A percentile compares a stretch with the other conserved stretches of the same genome.
phyloP scores from a whole-genome alignment of 2,797 vertebrate genomes.

The Zalophus californianus region DNA sequence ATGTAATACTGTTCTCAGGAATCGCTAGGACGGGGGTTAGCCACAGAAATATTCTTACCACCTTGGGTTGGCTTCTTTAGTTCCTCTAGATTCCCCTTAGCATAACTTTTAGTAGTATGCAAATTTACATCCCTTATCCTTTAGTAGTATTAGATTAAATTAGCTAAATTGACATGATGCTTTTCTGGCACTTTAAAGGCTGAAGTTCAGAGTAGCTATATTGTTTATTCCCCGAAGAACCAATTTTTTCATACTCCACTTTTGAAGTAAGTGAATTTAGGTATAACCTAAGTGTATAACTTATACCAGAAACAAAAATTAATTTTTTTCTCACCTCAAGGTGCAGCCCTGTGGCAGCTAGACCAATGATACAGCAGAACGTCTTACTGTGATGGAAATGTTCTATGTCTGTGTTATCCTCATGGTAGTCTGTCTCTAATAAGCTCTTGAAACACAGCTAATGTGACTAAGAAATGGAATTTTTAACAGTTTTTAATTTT shows the following conservation, averaged over 20 bases:
- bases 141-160: constrained; percentile 53
- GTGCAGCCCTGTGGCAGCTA: neutral
- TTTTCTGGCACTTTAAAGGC: constrained; percentile 74
- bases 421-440: neutral
- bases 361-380: neutral
- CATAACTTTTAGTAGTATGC: constrained; percentile 23
- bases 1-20: neutral
- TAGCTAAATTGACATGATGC: constrained; percentile 67
- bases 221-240: constrained; percentile 23
- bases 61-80: constrained; percentile 77
- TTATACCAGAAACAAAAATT: neutral
- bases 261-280: constrained; percentile 7
- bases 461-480: neutral
- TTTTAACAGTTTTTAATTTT: neutral
- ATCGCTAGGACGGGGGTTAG: neutral
- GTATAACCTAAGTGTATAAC: neutral
- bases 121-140: constrained; percentile 64
- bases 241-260: constrained; percentile 64
- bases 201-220: constrained; percentile 65
- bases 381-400: neutral
- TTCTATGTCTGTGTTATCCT: neutral
- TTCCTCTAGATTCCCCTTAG: constrained; percentile 73
- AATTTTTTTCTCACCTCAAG: neutral
- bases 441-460: neutral
- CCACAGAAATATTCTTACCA: constrained; percentile 34